Conservation (phyloP, 2,888 invertebrate species). For the Oxytorus armatus region DNA sequence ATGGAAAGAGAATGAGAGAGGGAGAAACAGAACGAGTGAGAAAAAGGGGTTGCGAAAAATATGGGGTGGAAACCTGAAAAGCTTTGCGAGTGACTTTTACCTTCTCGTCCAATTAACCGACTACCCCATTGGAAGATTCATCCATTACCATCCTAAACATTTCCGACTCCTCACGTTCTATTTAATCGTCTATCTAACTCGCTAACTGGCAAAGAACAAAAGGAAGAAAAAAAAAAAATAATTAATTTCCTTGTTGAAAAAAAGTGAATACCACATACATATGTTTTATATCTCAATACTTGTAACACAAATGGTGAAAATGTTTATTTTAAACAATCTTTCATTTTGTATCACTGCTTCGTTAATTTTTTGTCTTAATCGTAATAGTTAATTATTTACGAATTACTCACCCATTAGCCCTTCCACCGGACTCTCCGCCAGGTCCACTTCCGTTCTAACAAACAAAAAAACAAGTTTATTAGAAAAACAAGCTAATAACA, state of each 20-base stretch:
- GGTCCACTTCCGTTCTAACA: conserved; percentile 94
- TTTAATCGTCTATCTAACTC: conserved; percentile 4
- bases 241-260: not conserved
- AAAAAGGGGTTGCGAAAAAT: conserved; percentile 3
- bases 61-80: not conserved
- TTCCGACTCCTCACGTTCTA: conserved; percentile 5
- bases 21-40: not conserved
- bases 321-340: not conserved
- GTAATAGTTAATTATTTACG: not conserved
- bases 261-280: not conserved
- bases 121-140: conserved; percentile 28
- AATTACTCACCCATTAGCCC: conserved; percentile 92
- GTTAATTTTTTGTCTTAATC: not conserved
- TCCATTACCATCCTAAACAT: conserved; percentile 44
- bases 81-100: conserved; percentile 33
- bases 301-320: no score
- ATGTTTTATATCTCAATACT: no score
- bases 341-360: not conserved
- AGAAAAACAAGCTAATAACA: conserved; percentile 82
- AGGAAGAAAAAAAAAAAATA: conserved; percentile 1
- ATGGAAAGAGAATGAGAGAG: not conserved
- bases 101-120: conserved; percentile 45
- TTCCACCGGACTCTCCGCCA: conserved; percentile 91
- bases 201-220: not conserved
- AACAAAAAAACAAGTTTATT: conserved; percentile 87